Conservation (phyloP, 2,888 invertebrate species). For the Strigamia maritima region DNA sequence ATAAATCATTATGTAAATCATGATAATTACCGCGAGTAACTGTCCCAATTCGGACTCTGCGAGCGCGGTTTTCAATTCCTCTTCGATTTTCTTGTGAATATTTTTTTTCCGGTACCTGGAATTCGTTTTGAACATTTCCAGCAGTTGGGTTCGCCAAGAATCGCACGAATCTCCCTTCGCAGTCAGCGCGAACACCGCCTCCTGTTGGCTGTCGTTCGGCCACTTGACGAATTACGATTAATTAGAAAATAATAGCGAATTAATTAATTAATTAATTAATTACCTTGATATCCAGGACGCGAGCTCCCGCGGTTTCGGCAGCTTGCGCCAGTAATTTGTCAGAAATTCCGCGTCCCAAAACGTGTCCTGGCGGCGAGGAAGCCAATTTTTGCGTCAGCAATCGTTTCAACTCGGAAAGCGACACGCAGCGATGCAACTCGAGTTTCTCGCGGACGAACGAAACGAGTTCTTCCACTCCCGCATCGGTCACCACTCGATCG, state of each 20-base stretch:
- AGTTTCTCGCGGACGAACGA: slow-evolving; percentile 5
- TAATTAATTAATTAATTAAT: background rate
- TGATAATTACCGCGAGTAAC: background rate
- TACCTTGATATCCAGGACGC: background rate
- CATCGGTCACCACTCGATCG: no score
- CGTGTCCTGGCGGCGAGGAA: slow-evolving; percentile 38
- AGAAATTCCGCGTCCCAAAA: slow-evolving; percentile 39
- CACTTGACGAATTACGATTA: background rate
- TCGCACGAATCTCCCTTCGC: background rate
- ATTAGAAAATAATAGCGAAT: background rate
- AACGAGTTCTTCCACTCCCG: background rate
- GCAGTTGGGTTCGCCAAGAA: background rate
- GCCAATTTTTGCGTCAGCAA: slow-evolving; percentile 37
- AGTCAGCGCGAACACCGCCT: background rate
- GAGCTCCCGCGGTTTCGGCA: background rate
- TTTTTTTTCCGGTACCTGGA: background rate
- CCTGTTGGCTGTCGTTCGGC: slow-evolving; percentile 1
- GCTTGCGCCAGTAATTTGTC: slow-evolving; percentile 38
- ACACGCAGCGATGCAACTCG: background rate
- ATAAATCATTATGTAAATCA: background rate
- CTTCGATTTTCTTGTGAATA: slow-evolving; percentile 20
- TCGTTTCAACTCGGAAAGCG: slow-evolving; percentile 36
- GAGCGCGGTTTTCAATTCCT: background rate
- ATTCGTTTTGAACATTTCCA: slow-evolving; percentile 13
- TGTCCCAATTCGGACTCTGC: background rate